Base-by-base conservation (phyloP, 2,113 vertebrate species). In the Scomber scombrus region DNA sequence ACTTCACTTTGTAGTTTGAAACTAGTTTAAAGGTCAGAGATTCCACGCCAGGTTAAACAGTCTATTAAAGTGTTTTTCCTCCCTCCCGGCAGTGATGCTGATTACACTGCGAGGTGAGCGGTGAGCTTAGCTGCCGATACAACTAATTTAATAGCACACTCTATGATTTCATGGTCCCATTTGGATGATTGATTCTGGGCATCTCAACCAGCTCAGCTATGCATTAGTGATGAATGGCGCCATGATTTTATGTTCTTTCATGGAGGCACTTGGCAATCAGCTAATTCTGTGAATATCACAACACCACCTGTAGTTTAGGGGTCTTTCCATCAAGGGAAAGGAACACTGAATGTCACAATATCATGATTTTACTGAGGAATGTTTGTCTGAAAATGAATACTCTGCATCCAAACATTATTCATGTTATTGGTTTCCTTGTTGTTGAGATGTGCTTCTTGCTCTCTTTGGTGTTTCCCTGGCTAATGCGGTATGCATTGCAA, bases 151-250 rank as follows among this genome's bases (percentile, higher is more conserved):
- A 81, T 67, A 43, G 75, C 84, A 78, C 75, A 57, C 80, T 86
- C 57, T 34, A 19, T 34, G 87, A 85, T 71, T 81, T 82, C 70
- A 70, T 12, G 80, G 65, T 40, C 81, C 77, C 90, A 89, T 90
- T 90, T 71, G 73, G 71, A 80, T 90, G 90, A 92, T 92, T 84
- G 88, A 92, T 90, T 87, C 70, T 47, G 82, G 71, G 65, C 52
- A 81, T 83, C 74, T 88, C 68, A 16, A 73, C 51, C 80, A 15
- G 54, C 88, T 91, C 80, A 78, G 78, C 75, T 62, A 45, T 70
- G 75, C 85, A 82, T 85, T 85, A 80, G 77, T 77, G 85, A 91
- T 84, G 82, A 89, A 87, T 82, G 34, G 69, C 4, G 49, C 43
- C 7, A 64, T 88, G 85, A 91, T 88, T 89, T 84, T 82, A 81